phyloP scores from a whole-genome alignment of 2,113 vertebrate species.

The Myiozetetes cayanensis region DNA sequence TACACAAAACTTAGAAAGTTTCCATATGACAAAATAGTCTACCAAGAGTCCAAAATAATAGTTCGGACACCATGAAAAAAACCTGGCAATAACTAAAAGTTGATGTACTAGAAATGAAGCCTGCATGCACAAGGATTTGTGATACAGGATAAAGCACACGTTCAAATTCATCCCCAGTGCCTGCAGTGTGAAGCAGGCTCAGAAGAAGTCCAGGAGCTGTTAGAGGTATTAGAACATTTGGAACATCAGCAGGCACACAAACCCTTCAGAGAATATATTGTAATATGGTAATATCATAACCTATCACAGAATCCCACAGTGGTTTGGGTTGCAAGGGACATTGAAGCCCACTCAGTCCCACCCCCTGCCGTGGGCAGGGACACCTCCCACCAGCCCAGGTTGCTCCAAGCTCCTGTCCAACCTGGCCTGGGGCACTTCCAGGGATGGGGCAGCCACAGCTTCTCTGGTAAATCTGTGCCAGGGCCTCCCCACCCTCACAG shows the following conservation, averaged over 20 bases:
- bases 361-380: background rate
- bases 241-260: background rate
- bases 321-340: background rate
- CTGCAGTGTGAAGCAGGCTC: background rate
- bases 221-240: background rate
- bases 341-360: background rate
- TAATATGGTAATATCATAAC: background rate
- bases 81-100: slow-evolving; percentile 42
- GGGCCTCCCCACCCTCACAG: background rate
- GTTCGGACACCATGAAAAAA: slow-evolving; percentile 36
- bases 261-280: background rate
- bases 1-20: slow-evolving; percentile 66
- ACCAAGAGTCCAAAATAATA: slow-evolving; percentile 41
- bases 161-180: background rate
- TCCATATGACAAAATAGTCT: slow-evolving; percentile 57
- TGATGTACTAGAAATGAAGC: slow-evolving; percentile 3
- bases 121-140: slow-evolving; percentile 23
- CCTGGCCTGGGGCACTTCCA: background rate
- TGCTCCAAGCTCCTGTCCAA: accelerated
- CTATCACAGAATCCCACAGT: background rate
- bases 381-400: accelerated
- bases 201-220: background rate
- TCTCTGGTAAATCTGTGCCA: background rate
- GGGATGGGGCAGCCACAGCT: background rate
- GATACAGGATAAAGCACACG: slow-evolving; percentile 13